Base-by-base conservation (phyloP, 1,140 invertebrate genomes). In the Pinna nobilis region DNA sequence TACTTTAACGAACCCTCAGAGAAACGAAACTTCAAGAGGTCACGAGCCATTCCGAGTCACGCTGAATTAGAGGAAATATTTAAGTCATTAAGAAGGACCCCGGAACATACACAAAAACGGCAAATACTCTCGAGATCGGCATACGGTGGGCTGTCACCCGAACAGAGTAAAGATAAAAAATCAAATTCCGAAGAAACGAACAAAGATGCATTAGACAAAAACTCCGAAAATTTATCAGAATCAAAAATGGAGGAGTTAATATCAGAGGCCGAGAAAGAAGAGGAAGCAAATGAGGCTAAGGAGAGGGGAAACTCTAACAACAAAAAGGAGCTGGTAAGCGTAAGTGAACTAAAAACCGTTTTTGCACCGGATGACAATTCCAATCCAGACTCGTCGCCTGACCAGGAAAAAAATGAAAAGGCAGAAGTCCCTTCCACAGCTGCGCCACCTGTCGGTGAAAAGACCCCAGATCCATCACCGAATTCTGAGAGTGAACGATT, bases 21-120 rank as follows among this genome's bases (percentile, higher is more conserved):
- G n/a, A 25, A 50, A 37, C 28, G 53, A 69, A 59, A 59, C 59
- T 5, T 41, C 51, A 59, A 69, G 44, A 6, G 39, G 37, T 63
- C 59, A 28, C 35, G 39, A 28, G 30, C 37, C 20, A 33, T 41
- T 1, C 66, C 66, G 44, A 32, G 35, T 7, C 20, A 30, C n/a
- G 66, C 39, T n/a, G 66, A 69, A 47, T 44, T 69, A 11, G 55
- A 53, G 28, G 55, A 30, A 18, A 39, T 69, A 30, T 69, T 69
- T 59, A 53, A 53, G n/a, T 35, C 51, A 13, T 59, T 57, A 53
- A 57, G 47, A 15, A 69, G 35, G 33, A 53, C 37, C 7, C 39
- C 51, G 41, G 50, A 69, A 63, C 39, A 37, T 23, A 63, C 37
- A 2, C 35, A 63, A 15, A 63, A 63, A 25, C 59, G 59, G 30